Percentiles rank a stretch among this genome's conserved stretches.
Conservation (phyloP, 2,888 invertebrate genomes). For the Pollenia angustigena region DNA sequence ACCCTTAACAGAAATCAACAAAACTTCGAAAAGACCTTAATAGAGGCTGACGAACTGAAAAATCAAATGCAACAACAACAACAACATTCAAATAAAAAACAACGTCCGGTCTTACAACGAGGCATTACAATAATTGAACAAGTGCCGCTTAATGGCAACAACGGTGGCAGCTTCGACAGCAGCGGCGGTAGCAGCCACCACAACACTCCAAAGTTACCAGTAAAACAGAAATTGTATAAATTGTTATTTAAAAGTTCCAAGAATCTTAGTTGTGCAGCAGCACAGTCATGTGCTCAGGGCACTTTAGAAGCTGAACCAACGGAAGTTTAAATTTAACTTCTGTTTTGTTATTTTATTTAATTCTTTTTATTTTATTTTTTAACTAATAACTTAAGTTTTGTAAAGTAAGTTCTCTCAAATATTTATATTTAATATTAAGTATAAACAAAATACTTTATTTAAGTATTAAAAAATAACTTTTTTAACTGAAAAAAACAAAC, state of each 20-base stretch:
- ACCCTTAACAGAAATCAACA: constrained; percentile 69
- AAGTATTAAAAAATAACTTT: constrained; percentile 10
- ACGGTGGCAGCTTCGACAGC: constrained; percentile 3
- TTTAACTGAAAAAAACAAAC: constrained; percentile 5
- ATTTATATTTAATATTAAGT: constrained; percentile 18
- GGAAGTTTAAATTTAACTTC: constrained; percentile 79
- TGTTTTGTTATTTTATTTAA: not conserved
- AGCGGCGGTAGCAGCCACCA: not conserved
- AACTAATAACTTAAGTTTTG: not conserved
- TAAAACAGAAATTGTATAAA: constrained; percentile 80
- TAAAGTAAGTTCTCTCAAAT: constrained; percentile 42
- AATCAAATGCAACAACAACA: not conserved
- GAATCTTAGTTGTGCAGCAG: constrained; percentile 79
- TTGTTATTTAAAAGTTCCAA: constrained; percentile 83
- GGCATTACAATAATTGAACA: constrained; percentile 82
- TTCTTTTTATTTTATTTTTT: not conserved
- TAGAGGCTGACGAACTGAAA: constrained; percentile 56
- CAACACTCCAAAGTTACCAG: constrained; percentile 75
- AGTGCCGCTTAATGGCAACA: constrained; percentile 69
- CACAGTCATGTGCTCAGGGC: constrained; percentile 80
- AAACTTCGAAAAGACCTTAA: constrained; percentile 66
- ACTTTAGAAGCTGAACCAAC: constrained; percentile 79
- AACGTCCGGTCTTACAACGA: constrained; percentile 78
- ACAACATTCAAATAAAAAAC: constrained; percentile 49
- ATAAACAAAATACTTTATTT: not conserved